A percentile compares a stretch with the other conserved stretches of the same genome.
These are phyloP conservation scores for Thera britannica DNA, from an alignment of 2,888 invertebrate species.

Conservation along the genomic window DNA sequence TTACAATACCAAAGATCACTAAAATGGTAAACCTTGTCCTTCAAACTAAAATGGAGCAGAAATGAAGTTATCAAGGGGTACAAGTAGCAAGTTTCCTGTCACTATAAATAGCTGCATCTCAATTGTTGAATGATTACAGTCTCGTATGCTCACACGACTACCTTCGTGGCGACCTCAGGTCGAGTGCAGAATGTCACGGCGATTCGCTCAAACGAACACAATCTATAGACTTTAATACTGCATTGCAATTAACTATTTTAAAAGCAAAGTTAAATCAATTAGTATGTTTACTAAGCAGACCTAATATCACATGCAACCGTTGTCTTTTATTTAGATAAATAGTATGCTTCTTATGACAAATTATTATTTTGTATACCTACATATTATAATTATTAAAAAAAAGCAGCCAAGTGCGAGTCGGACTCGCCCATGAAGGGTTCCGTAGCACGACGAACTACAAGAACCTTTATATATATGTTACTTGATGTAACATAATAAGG, in stretches of 20 bases:
- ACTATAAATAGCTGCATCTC: conserved; percentile 21
- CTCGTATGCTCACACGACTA: conserved; percentile 57
- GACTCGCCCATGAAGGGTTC: no score
- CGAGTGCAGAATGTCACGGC: conserved; percentile 72
- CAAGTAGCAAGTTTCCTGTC: conserved; percentile 34
- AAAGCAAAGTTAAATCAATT: background rate
- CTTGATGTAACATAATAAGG: no score
- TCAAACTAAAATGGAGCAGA: conserved; percentile 17
- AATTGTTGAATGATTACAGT: conserved; percentile 34
- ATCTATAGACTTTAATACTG: conserved; percentile 44
- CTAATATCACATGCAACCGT: no score
- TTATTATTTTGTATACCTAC: no score
- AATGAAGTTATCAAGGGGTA: conserved; percentile 32
- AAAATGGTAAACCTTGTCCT: background rate
- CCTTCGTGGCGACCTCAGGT: conserved; percentile 69
- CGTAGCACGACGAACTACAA: no score
- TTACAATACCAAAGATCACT: no score
- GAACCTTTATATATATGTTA: no score
- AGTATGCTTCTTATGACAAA: no score
- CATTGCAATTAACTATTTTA: conserved; percentile 44
- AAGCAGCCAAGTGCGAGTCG: no score
- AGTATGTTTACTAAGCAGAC: no score
- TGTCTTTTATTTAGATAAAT: no score
- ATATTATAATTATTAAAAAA: no score
- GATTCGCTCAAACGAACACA: conserved; percentile 54